Percentiles rank a stretch among this genome's conserved stretches.
Conservation (phyloP, 1,140 invertebrate species). For the Lamellibrachia luymesi region DNA sequence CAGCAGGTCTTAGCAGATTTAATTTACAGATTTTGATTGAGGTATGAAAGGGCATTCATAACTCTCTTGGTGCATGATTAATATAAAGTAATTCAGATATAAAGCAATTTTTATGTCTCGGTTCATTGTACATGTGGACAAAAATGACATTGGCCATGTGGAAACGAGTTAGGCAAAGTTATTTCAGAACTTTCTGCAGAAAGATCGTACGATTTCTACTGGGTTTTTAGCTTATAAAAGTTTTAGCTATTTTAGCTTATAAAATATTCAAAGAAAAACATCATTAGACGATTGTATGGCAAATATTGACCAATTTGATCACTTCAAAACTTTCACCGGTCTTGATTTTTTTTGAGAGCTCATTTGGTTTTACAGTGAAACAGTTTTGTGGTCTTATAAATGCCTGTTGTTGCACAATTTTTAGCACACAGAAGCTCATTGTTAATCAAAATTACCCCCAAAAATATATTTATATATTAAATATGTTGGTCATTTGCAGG, state of each 20-base stretch:
- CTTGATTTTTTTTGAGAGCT: no score
- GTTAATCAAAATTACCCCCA: neutral
- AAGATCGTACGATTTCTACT: neutral
- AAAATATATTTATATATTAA: neutral
- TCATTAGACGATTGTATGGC: neutral
- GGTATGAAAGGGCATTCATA: neutral
- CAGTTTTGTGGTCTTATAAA: neutral
- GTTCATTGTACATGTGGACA: neutral
- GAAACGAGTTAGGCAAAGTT: no score
- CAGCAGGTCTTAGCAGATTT: neutral
- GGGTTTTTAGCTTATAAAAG: no score
- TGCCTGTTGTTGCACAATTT: neutral
- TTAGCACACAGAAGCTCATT: neutral
- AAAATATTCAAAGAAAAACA: neutral
- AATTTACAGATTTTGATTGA: neutral
- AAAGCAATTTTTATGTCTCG: neutral
- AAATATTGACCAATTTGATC: neutral
- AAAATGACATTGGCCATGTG: neutral
- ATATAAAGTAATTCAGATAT: neutral
- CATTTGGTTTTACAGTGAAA: no score
- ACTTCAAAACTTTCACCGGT: no score
- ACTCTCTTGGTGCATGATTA: neutral
- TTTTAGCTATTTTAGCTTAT: neutral
- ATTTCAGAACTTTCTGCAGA: neutral
- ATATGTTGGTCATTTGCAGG: neutral